Evolutionary conservation across 2,797 vertebrate species (phyloP).

Genomic region (Bradypodion ventrale): DNA sequence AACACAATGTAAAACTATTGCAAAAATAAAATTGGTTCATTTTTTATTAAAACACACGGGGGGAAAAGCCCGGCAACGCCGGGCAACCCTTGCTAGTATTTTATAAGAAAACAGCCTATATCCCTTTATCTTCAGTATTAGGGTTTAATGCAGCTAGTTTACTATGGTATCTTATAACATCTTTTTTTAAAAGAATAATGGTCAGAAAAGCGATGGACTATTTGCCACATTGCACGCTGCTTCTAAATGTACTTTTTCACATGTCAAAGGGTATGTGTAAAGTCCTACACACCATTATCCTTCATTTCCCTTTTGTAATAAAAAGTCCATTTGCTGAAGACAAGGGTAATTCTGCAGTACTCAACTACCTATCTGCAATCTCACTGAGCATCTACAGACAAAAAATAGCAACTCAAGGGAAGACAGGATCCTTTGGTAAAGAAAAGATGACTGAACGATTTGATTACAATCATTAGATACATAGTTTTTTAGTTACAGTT

Average conservation of each 20-base stretch:
- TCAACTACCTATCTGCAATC: not conserved
- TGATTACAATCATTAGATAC: not conserved
- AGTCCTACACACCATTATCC: not conserved
- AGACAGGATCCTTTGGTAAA: not conserved
- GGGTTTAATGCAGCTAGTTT: not conserved
- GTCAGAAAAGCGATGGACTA: not conserved
- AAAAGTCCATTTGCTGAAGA: not conserved
- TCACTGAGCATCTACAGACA: not conserved
- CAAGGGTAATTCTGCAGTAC: not conserved
- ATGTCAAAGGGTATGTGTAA: not conserved
- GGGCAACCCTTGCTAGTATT: too few relatives aligned
- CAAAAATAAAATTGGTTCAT: too few relatives aligned
- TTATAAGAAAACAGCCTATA: not conserved
- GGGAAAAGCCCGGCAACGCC: too few relatives aligned
- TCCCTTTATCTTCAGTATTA: not conserved
- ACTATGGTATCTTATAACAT: not conserved
- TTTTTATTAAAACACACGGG: too few relatives aligned
- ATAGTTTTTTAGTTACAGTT: not conserved
- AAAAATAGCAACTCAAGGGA: not conserved
- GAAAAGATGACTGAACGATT: not conserved
- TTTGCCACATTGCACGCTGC: not conserved
- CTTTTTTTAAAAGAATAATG: not conserved
- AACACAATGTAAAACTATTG: too few relatives aligned
- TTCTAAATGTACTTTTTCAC: not conserved
- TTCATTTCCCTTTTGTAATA: not conserved